Base-by-base conservation (phyloP, 1,140 invertebrate species). In the Arion vulgaris region DNA sequence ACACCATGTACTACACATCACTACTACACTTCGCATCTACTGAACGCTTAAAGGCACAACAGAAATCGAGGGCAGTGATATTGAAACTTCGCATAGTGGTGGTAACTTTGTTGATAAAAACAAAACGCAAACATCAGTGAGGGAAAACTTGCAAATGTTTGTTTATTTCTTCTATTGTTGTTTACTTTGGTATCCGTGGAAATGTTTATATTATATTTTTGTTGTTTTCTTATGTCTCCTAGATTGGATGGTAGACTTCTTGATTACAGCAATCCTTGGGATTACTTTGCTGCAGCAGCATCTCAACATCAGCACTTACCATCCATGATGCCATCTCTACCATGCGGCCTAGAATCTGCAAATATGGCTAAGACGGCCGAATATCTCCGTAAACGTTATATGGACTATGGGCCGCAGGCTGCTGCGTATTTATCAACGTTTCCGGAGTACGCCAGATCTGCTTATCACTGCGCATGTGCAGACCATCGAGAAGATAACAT, bases 401-500 rank as follows among this genome's bases (percentile, higher is more conserved):
- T 80, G 38, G 82, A 83, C 32, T 81, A 81, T 32, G 69, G 73
- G 9, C 68, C 66, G n/a, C 62, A 38, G 41, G 41, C 38, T 13
- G 74, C 53, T 13, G 82, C 74, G 39, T 85, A 85, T 68, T 69
- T 83, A 49, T 76, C 84, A 17, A 62, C 82, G n/a, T 76, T 83
- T 57, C 82, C 82, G n/a, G 84, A 85, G 13, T 83, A 85, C 62
- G 80, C 82, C 75, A 34, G 82, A 49, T 38, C 72, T 38, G 62
- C 83, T 53, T 83, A 83, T 74, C 80, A 75, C 57, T 86, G 83
- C 74, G 69, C 80, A 34, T 86, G 85, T 66, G 76, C 83, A 15
- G 83, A 84, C 49, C 85, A 85, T 74, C 81, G 82, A 49, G 83
- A 85, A 0, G 83, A 85, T 4, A 85, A 88, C 69, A 86, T 89